Conservation (phyloP, 2,888 invertebrate genomes). For the Zygothrica quintamaculata region DNA sequence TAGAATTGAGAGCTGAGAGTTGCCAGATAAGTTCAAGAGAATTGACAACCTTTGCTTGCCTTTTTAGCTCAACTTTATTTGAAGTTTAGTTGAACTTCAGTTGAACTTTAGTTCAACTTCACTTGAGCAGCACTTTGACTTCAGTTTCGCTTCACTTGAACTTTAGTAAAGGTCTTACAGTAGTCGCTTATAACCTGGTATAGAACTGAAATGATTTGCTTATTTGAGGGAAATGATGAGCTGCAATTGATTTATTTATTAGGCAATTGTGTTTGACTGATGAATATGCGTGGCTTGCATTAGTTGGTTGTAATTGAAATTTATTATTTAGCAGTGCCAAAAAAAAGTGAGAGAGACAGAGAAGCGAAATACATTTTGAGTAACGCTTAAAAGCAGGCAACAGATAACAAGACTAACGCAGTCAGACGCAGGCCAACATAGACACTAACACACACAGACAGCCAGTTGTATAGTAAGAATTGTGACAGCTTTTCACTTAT, state of each 20-base stretch:
- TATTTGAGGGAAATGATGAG: constrained; percentile 1
- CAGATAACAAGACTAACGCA: constrained; percentile 21
- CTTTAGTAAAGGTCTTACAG: too few species aligned
- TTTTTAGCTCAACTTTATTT: too few species aligned
- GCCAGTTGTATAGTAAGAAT: constrained; percentile 16
- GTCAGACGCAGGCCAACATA: too few species aligned
- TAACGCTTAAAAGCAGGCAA: constrained; percentile 8
- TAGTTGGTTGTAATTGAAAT: constrained; percentile 63
- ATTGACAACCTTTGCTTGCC: too few species aligned
- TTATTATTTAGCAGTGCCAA: constrained; percentile 60
- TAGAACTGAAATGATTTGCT: not conserved
- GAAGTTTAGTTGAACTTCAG: too few species aligned
- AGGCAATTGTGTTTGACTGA: constrained; percentile 32
- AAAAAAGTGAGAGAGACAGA: too few species aligned
- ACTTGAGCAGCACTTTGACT: too few species aligned
- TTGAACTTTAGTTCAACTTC: too few species aligned
- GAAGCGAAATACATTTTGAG: constrained; percentile 45
- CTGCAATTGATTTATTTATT: constrained; percentile 61
- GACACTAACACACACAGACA: constrained; percentile 12
- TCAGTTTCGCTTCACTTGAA: too few species aligned
- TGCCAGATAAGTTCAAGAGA: too few species aligned
- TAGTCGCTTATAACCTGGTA: constrained; percentile 1
- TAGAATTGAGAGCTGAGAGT: too few species aligned
- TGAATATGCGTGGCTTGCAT: constrained; percentile 31
- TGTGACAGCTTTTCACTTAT: constrained; percentile 28